Evolutionary conservation across 1,140 invertebrate genomes (phyloP), one percentile per base, ranked within the genome.

Genomic region (Heliothis subflexa): DNA sequence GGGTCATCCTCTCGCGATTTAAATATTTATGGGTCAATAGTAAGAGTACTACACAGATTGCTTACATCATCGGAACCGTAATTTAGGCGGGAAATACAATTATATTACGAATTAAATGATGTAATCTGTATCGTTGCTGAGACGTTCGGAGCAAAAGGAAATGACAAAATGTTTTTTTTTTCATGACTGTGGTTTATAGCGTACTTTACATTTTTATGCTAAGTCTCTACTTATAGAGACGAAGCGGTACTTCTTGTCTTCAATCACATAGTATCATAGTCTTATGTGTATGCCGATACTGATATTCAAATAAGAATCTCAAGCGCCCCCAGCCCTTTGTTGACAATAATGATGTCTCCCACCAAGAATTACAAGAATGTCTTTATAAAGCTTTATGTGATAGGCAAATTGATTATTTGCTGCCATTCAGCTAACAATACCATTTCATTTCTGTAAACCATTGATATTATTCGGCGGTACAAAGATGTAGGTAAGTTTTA

Each of bases 51-150:
- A 87, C 80, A 76, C 76, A 86, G 83, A 92, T 88, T 88, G 84
- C 86, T 93, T 91, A 89, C 89, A 91, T 91, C 91, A 91, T 85
- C 87, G 73, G 77, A 74, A 86, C 68, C 72, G 82, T 82, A 82
- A 88, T 90, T 91, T 93, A 88, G 91, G 91, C 91, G 92, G 91
- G 91, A 94, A 93, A 92, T 86, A 79, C 79, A 52, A 70, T 49
- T 64, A 62, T 28, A 13, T 50, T 55, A 66, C 52, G 10, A 52
- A 40, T 25, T 68, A 55, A 45, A 5, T 40, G 2, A 54, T 64
- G 59, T 50, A 68, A n/a, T 50, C 33, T 13, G 28, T 55, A 66
- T 57, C 59, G 55, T 62, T 75, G n/a, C 10, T 12, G 14, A 14
- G 18, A 52, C 40, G 7, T 64, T 14, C 59, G 18, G 9, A 49